phyloP scores from a whole-genome alignment of 2,797 vertebrate species.

The Nyctibius grandis region DNA sequence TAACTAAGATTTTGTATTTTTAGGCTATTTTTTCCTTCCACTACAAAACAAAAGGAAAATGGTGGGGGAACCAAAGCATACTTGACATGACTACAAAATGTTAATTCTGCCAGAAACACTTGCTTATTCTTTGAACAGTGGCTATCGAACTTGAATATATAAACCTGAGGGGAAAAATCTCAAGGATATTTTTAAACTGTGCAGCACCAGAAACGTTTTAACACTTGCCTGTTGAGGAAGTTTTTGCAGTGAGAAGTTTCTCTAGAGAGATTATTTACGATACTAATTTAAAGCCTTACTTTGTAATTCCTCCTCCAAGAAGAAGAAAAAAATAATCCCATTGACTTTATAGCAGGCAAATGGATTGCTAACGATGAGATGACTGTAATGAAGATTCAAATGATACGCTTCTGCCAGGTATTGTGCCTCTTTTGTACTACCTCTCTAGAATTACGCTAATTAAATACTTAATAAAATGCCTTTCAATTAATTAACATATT shows the following conservation, averaged over 20 bases:
- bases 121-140: not conserved
- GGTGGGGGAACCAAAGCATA: not conserved
- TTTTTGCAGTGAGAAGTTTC: not conserved
- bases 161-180: not conserved
- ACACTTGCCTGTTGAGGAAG: not conserved
- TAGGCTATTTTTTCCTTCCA: not conserved
- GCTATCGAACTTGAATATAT: not conserved
- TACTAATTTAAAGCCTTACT: not conserved
- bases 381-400: not conserved
- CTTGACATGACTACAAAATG: not conserved
- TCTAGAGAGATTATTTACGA: not conserved
- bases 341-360: not conserved
- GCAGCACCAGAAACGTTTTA: not conserved
- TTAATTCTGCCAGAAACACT: not conserved
- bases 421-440: not conserved
- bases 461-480: not conserved
- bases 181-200: not conserved
- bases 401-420: not conserved
- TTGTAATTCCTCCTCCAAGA: not conserved
- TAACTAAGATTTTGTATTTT: not conserved
- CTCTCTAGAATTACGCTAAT: constrained; percentile 6
- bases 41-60: not conserved
- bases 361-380: not conserved
- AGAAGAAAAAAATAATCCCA: not conserved
- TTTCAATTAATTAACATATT: constrained; percentile 4